phyloP scores from a whole-genome alignment of 2,888 invertebrate genomes.

The Aradus depressus region DNA sequence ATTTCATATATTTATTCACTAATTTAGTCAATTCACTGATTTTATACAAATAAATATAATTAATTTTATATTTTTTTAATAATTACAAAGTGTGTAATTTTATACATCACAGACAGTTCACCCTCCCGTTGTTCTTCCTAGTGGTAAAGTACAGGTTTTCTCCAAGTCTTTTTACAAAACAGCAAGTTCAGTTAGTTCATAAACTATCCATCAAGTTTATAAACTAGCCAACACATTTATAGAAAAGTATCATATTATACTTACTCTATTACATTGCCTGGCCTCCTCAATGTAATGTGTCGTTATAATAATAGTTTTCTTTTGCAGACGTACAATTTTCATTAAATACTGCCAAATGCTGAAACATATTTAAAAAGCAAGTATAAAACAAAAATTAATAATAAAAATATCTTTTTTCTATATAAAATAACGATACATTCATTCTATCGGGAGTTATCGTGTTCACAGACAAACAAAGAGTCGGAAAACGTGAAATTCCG shows the following conservation, averaged over 20 bases:
- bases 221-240: too few relatives aligned
- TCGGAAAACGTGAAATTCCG: too few relatives aligned
- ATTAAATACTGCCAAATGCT: constrained; percentile 31
- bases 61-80: background rate
- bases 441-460: too few relatives aligned
- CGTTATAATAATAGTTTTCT: constrained; percentile 31
- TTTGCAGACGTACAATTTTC: constrained; percentile 24
- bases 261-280: constrained; percentile 18
- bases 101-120: too few relatives aligned
- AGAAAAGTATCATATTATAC: background rate
- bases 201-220: background rate
- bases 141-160: background rate
- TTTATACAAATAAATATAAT: background rate
- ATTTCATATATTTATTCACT: background rate
- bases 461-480: too few relatives aligned
- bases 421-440: background rate
- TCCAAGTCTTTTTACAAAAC: background rate
- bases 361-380: background rate
- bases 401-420: background rate
- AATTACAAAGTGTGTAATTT: too few relatives aligned
- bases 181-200: background rate
- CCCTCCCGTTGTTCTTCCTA: background rate
- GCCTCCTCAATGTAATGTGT: constrained; percentile 33
- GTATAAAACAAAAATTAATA: background rate
- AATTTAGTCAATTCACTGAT: background rate